Base-by-base conservation (phyloP, 2,797 vertebrate species). In the Centroberyx gerrardi region DNA sequence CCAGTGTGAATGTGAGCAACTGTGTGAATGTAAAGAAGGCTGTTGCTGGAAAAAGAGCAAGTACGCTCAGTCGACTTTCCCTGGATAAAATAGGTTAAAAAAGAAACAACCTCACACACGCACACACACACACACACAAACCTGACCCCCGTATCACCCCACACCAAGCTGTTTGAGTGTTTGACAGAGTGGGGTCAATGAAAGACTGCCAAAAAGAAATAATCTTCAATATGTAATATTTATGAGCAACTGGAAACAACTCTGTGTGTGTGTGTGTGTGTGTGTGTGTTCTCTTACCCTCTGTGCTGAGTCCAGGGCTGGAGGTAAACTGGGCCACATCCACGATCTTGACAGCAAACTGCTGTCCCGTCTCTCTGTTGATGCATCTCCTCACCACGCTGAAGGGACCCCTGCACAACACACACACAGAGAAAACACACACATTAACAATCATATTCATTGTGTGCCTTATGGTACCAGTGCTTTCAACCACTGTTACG, bases 281-380 rank as follows among this genome's bases (percentile, higher is more conserved):
- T 0, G 38, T 5, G 56, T 8, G 12, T 2, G 44, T 17, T 77
- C 72, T 84, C 93, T 95, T 95, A 99, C 98, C 98, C 95, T 99
- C 98, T 84, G 98, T 99, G 95, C 98, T 99, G 96, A 99, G 96
- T 81, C 98, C 98, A 81, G 98, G 98, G 86, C 98, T 99, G 94
- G 98, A 99, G 76, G 98, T 99, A 92, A 99, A 99, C 94, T 99
- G 97, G 93, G 98, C 98, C 94, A 99, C 98, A 87, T 99, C 98
- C 90, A 99, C 98, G 78, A 99, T 99, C 93, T 99, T 99, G 84
- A 99, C 97, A 84, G 98, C 98, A 84, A 99, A 99, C 92, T 99
- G 98, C 88, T 99, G 98, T 71, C 97, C 97, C 2, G 97, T 99
- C 83, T 99, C 98, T 91, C 98, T 94, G 96, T 99, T 99, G 95